phyloP scores from a whole-genome alignment of 2,797 vertebrate genomes.

The Tokudaia muenninki region DNA sequence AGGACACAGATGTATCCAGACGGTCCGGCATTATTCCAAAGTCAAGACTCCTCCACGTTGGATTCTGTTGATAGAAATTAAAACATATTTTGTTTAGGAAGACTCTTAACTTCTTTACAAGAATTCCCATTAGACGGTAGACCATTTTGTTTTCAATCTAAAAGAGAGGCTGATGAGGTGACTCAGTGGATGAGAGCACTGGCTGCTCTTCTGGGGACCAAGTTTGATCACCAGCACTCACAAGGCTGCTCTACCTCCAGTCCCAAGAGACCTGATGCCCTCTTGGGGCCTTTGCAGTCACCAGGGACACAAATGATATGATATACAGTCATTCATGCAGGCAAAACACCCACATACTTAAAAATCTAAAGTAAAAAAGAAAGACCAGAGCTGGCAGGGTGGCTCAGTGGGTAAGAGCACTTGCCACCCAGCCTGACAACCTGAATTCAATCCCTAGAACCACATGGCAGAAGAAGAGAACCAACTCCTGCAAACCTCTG shows the following conservation, averaged over 20 bases:
- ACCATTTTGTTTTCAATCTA: constrained; percentile 42
- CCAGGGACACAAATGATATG: background rate
- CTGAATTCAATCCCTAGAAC: background rate
- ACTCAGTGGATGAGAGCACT: background rate
- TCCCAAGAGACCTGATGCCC: background rate
- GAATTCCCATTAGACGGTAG: constrained; percentile 21
- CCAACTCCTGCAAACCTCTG: background rate
- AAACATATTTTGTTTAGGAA: constrained; percentile 49
- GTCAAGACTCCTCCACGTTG: constrained; percentile 98
- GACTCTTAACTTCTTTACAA: constrained; percentile 35
- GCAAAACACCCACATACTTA: background rate
- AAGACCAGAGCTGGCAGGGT: background rate
- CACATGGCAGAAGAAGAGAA: background rate
- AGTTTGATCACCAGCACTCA: background rate
- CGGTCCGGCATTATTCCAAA: constrained; percentile 97
- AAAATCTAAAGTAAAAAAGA: background rate
- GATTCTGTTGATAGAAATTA: constrained; percentile 91
- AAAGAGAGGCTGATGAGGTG: background rate
- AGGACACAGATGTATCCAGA: constrained; percentile 97
- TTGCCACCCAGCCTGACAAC: background rate
- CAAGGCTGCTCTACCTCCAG: background rate
- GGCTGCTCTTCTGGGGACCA: background rate
- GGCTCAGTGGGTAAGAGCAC: background rate
- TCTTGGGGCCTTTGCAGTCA: background rate
- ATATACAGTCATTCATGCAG: background rate